phyloP scores from a whole-genome alignment of 2,797 vertebrate genomes.

The Tapera naevia region DNA sequence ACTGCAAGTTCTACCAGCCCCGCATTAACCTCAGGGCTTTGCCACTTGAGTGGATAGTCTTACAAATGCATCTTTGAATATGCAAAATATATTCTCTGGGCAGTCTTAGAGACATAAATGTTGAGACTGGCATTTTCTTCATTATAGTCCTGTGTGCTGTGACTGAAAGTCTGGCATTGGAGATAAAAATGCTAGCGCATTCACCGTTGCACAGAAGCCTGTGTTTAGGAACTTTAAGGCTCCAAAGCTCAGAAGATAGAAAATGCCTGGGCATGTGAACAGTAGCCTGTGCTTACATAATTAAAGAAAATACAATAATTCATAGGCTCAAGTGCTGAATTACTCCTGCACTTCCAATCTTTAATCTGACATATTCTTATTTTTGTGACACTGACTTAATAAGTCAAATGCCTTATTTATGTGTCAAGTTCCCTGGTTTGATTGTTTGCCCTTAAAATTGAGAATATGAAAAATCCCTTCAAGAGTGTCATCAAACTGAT shows the following conservation, averaged over 20 bases:
- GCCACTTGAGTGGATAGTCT: background rate
- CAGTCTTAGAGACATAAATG: background rate
- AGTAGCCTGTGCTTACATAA: background rate
- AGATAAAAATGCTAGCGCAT: background rate
- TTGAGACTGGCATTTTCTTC: background rate
- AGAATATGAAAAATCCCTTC: background rate
- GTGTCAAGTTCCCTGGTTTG: background rate
- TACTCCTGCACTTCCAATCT: constrained; percentile 6
- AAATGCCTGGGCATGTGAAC: background rate
- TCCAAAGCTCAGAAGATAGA: constrained; percentile 6
- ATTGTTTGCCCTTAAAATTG: background rate
- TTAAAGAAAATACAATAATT: background rate
- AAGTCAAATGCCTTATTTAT: background rate
- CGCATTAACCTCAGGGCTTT: background rate
- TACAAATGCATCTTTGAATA: background rate
- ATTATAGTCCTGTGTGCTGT: background rate
- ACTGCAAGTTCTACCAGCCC: background rate
- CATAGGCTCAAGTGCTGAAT: background rate
- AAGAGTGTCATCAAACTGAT: background rate
- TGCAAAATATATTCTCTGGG: background rate
- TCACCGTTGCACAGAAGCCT: background rate
- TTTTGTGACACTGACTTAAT: background rate
- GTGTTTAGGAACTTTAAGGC: background rate
- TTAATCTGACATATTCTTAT: background rate
- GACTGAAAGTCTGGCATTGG: background rate